Conservation (phyloP, 2,888 invertebrate species). For the Apamea monoglypha region DNA sequence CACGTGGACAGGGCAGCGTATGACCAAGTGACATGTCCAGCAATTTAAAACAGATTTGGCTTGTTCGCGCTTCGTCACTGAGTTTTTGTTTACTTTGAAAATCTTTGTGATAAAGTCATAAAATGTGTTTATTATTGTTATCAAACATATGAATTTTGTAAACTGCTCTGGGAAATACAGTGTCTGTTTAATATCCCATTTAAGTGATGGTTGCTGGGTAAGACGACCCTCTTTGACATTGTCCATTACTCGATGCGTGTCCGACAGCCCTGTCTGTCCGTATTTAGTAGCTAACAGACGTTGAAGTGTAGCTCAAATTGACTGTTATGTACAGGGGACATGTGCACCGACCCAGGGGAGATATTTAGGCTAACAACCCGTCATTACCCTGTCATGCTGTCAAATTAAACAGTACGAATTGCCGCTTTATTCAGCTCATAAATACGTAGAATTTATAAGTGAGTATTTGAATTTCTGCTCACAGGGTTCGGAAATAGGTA, state of each 20-base stretch:
- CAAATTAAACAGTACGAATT: slow-evolving; percentile 41
- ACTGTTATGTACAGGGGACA: slow-evolving; percentile 18
- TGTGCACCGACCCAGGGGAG: slow-evolving; percentile 25
- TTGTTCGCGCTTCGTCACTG: slow-evolving; percentile 33
- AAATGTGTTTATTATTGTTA: slow-evolving; percentile 14
- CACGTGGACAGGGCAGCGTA: slow-evolving; percentile 47
- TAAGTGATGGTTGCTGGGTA: slow-evolving; percentile 25
- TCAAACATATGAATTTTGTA: neutral
- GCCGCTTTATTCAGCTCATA: neutral
- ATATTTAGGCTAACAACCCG: slow-evolving; percentile 42
- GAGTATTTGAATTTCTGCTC: slow-evolving; percentile 22
- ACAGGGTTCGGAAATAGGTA: slow-evolving; percentile 8
- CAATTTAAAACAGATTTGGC: slow-evolving; percentile 65
- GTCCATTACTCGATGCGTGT: slow-evolving; percentile 47
- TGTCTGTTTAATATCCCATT: slow-evolving; percentile 34
- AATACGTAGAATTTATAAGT: neutral
- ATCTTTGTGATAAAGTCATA: slow-evolving; percentile 19
- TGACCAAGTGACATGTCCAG: slow-evolving; percentile 46
- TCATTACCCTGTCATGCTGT: slow-evolving; percentile 47
- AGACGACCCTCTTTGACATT: slow-evolving; percentile 44
- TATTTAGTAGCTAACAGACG: slow-evolving; percentile 50
- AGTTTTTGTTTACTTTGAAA: slow-evolving; percentile 45
- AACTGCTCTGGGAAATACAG: neutral
- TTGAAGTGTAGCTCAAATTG: slow-evolving; percentile 50
- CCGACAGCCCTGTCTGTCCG: slow-evolving; percentile 19